These are phyloP conservation scores for Caenorhabditis remanei DNA, from an alignment of 1,140 invertebrate species.

Conservation along the genomic window DNA sequence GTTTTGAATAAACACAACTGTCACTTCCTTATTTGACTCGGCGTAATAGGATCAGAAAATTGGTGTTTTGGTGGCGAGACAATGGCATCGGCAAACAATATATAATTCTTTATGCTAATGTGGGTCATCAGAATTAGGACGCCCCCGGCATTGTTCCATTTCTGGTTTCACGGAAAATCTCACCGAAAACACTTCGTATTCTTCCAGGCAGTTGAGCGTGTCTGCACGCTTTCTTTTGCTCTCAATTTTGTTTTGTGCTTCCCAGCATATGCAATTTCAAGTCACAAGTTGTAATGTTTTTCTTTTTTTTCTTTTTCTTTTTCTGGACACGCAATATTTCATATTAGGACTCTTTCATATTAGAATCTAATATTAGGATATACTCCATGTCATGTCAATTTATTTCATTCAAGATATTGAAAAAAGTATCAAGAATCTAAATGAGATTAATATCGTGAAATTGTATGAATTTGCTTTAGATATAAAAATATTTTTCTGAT, in stretches of 20 bases:
- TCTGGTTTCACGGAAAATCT: background rate
- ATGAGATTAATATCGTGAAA: too few species aligned
- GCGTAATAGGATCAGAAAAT: background rate
- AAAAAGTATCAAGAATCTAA: too few species aligned
- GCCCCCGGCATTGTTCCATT: background rate
- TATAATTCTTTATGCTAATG: slow-evolving; percentile 12
- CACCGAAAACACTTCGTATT: background rate
- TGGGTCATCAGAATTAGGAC: slow-evolving; percentile 19
- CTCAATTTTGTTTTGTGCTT: slow-evolving; percentile 33
- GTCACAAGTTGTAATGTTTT: background rate
- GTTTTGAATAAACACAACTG: too few species aligned
- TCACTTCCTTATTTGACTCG: background rate
- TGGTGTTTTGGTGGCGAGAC: background rate
- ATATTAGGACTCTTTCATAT: background rate
- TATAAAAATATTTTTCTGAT: too few species aligned
- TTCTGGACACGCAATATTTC: background rate
- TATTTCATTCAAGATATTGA: too few species aligned
- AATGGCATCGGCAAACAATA: background rate
- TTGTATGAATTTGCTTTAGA: too few species aligned
- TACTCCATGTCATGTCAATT: too few species aligned
- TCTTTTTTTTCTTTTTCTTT: background rate
- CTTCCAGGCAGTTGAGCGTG: background rate
- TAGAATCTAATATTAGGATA: too few species aligned
- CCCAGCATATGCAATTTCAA: slow-evolving; percentile 29
- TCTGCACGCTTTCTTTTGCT: background rate